phyloP scores from a whole-genome alignment of 2,797 vertebrate genomes.

The Danio aesculapii region DNA sequence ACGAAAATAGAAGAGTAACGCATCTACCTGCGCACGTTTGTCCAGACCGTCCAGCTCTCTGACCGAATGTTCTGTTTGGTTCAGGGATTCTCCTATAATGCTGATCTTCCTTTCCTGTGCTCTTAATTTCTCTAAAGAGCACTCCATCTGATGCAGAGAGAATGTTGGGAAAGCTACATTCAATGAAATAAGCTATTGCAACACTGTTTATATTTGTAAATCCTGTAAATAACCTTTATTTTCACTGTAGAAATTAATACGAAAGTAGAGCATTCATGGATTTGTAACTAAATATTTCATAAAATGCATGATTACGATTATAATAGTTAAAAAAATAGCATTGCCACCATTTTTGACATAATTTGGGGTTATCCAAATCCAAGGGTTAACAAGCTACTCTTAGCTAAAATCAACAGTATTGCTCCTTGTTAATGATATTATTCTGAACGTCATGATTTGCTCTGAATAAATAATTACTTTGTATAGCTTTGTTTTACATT shows the following conservation, averaged over 20 bases:
- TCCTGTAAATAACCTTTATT: neutral
- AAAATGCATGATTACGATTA: no score
- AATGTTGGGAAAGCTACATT: neutral
- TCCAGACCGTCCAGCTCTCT: constrained; percentile 83
- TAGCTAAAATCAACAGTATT: no score
- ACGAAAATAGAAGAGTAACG: neutral
- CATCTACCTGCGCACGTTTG: constrained; percentile 82
- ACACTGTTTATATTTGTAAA: neutral
- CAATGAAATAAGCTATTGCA: neutral
- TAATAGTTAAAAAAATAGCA: no score
- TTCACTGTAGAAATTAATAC: neutral
- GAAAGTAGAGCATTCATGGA: neutral
- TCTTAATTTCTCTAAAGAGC: constrained; percentile 83
- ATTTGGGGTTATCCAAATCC: no score
- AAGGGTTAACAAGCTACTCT: no score
- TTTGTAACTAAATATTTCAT: neutral
- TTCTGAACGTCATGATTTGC: no score
- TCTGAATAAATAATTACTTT: no score
- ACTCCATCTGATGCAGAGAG: constrained; percentile 79
- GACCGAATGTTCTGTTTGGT: constrained; percentile 85
- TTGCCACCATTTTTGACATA: no score
- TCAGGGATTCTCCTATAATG: constrained; percentile 77
- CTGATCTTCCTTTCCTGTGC: constrained; percentile 83
- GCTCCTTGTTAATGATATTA: no score
- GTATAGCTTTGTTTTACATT: no score